These are phyloP conservation scores for Eulemur mongoz DNA, from an alignment of 2,797 vertebrate species.

Conservation along the genomic window DNA sequence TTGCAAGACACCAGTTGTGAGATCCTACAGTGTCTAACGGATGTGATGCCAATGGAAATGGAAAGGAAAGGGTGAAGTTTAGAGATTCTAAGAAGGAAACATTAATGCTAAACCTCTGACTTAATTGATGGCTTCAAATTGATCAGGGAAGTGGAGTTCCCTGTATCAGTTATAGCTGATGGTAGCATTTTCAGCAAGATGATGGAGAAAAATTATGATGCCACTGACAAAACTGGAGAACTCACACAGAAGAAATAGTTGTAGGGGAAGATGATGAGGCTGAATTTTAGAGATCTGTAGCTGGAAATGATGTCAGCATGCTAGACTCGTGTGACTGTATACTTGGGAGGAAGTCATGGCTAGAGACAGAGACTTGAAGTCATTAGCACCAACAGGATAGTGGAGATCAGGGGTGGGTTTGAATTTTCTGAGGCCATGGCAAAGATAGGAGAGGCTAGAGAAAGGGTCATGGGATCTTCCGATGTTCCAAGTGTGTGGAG, in stretches of 20 bases:
- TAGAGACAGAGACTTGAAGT: neutral
- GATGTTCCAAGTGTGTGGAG: neutral
- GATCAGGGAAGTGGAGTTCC: neutral
- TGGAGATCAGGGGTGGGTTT: neutral
- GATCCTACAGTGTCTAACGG: neutral
- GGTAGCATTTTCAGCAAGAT: neutral
- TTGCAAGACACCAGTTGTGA: neutral
- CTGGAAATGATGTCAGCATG: constrained; percentile 5
- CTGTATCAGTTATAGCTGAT: neutral
- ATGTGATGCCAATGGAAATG: neutral
- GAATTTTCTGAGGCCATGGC: neutral
- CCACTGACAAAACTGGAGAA: neutral
- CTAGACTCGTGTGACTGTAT: neutral
- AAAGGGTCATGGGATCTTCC: neutral
- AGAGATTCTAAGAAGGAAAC: neutral
- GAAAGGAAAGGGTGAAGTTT: neutral
- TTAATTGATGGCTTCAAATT: constrained; percentile 5
- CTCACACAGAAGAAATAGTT: neutral
- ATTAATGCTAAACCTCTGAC: neutral
- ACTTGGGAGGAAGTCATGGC: neutral
- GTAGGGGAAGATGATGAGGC: neutral
- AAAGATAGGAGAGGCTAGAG: neutral
- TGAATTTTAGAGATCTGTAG: neutral
- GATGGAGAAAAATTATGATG: constrained; percentile 9
- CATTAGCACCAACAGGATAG: neutral